Conservation (phyloP, 1,140 invertebrate species). For the Apis mellifera region Amel_HAv3.1 CM009931.2:24375001-24375500, state of each 20-base stretch:
- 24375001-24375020: too few species aligned
- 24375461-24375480: constrained; percentile 37
- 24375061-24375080: too few species aligned
- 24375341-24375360: constrained; percentile 64
- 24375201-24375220: constrained; percentile 19
- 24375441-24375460: neutral
- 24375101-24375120: too few species aligned
- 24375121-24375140: too few species aligned
- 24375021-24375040: too few species aligned
- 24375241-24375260: constrained; percentile 60
- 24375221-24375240: constrained; percentile 53
- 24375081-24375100: too few species aligned
- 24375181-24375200: constrained; percentile 24
- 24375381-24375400: constrained; percentile 63
- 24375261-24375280: constrained; percentile 52
- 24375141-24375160: neutral
- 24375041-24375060: too few species aligned
- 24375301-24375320: constrained; percentile 64
- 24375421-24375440: constrained; percentile 31
- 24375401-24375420: constrained; percentile 45
- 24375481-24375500: constrained; percentile 28
- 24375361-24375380: constrained; percentile 63
- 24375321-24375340: constrained; percentile 66
- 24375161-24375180: neutral
- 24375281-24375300: constrained; percentile 47